phyloP scores from a whole-genome alignment of 2,888 invertebrate species.

The Eremobia ochroleuca region DNA sequence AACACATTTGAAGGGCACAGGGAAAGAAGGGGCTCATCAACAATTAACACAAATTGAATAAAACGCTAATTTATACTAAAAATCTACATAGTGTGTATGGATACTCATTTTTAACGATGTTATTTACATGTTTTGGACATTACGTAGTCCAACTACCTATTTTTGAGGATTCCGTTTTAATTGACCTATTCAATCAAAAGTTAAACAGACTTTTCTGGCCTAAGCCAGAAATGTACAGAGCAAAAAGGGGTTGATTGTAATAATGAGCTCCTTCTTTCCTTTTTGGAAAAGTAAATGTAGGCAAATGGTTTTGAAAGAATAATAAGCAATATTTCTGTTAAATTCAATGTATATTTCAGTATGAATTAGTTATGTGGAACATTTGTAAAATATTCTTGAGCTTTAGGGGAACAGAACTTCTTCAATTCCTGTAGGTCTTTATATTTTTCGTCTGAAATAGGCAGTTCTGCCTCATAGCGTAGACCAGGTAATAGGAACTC shows the following conservation, averaged over 20 bases:
- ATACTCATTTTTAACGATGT: too few species aligned
- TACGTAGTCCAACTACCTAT: too few species aligned
- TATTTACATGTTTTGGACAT: too few species aligned
- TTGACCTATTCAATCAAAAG: too few species aligned
- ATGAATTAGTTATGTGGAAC: conserved; percentile 36
- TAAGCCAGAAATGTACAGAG: conserved; percentile 24
- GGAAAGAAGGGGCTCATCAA: too few species aligned
- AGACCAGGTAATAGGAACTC: conserved; percentile 33
- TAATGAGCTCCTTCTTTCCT: conserved; percentile 29
- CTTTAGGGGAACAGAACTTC: conserved; percentile 29
- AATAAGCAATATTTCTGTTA: conserved; percentile 32
- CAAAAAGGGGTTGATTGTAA: conserved; percentile 31
- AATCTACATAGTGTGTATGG: too few species aligned
- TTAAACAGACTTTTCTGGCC: too few species aligned
- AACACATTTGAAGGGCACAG: too few species aligned
- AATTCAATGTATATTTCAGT: conserved; percentile 22
- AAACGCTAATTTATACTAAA: too few species aligned
- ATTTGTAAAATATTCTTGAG: conserved; percentile 40
- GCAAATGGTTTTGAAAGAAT: conserved; percentile 29
- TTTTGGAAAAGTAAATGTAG: conserved; percentile 29
- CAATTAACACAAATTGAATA: too few species aligned
- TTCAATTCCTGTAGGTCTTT: conserved; percentile 40
- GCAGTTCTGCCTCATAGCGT: conserved; percentile 33
- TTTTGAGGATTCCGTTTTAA: too few species aligned
- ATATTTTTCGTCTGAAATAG: conserved; percentile 38